These are phyloP conservation scores for Drosophila repleta DNA, from an alignment of 1,140 invertebrate species.

Conservation along the genomic window DNA sequence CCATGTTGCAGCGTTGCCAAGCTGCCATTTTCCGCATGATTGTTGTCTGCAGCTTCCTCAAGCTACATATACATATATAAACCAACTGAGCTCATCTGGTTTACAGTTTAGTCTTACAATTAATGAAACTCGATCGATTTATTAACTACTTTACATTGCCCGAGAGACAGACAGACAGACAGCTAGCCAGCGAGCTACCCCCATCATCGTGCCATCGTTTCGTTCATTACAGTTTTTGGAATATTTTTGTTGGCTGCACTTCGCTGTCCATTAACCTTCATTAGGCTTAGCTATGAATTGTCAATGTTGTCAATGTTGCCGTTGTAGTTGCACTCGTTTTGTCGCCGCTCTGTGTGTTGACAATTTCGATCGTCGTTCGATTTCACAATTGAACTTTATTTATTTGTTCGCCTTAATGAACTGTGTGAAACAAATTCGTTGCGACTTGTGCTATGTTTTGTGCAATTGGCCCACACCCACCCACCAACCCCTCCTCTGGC, in stretches of 20 bases:
- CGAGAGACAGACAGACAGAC: too few species aligned
- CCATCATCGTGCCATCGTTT: neutral
- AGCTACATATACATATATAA: conserved; percentile 42
- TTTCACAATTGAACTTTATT: conserved; percentile 78
- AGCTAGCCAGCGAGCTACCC: conserved; percentile 4
- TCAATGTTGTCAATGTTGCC: conserved; percentile 4
- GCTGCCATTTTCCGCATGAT: conserved; percentile 70
- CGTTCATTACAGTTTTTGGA: conserved; percentile 24
- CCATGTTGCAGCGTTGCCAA: conserved; percentile 1
- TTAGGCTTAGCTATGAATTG: conserved; percentile 63
- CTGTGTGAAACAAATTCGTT: conserved; percentile 70
- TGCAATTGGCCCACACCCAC: conserved; percentile 55
- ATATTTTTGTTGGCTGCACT: conserved; percentile 54
- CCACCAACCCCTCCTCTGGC: conserved; percentile 8
- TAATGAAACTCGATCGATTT: conserved; percentile 83
- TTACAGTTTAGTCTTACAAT: conserved; percentile 77
- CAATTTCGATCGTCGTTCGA: conserved; percentile 63
- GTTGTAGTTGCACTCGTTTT: conserved; percentile 34
- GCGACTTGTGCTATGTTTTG: conserved; percentile 25
- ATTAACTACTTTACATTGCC: conserved; percentile 75
- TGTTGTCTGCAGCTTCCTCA: conserved; percentile 66
- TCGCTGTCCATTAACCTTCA: conserved; percentile 78
- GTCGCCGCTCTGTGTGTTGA: conserved; percentile 56
- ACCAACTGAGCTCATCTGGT: conserved; percentile 19
- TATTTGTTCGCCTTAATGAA: conserved; percentile 76